Conservation (phyloP, 2,888 invertebrate species). For the Carterocephalus palaemon region DNA sequence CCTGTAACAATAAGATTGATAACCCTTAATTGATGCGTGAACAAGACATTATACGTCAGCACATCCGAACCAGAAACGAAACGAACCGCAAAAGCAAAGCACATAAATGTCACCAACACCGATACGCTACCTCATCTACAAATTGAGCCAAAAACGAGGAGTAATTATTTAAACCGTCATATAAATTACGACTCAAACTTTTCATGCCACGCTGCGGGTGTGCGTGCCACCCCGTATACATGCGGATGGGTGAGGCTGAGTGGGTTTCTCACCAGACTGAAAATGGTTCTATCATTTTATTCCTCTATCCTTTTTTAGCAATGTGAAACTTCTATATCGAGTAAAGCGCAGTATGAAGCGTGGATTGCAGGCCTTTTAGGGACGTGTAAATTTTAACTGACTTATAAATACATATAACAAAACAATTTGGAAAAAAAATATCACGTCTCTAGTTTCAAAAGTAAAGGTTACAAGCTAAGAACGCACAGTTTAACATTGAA, state of each 20-base stretch:
- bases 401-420: too few relatives aligned
- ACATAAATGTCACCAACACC: slow-evolving; percentile 61
- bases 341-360: slow-evolving; percentile 37
- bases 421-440: too few relatives aligned
- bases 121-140: slow-evolving; percentile 69
- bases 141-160: slow-evolving; percentile 77
- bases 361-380: slow-evolving; percentile 18
- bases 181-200: slow-evolving; percentile 78
- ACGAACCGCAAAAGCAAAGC: slow-evolving; percentile 49
- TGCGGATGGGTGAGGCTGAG: slow-evolving; percentile 35
- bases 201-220: slow-evolving; percentile 59
- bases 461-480: too few relatives aligned
- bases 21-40: slow-evolving; percentile 18
- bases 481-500: background rate
- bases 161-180: slow-evolving; percentile 80
- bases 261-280: slow-evolving; percentile 61
- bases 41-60: slow-evolving; percentile 39
- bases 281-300: slow-evolving; percentile 76
- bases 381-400: background rate
- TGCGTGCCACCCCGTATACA: slow-evolving; percentile 45
- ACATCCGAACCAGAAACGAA: slow-evolving; percentile 40
- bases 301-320: slow-evolving; percentile 72
- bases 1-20: too few relatives aligned
- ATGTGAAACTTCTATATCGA: slow-evolving; percentile 59
- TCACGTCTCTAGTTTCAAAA: too few relatives aligned